Conservation (phyloP, 2,888 invertebrate species). For the Mellilla xanthometata region DNA sequence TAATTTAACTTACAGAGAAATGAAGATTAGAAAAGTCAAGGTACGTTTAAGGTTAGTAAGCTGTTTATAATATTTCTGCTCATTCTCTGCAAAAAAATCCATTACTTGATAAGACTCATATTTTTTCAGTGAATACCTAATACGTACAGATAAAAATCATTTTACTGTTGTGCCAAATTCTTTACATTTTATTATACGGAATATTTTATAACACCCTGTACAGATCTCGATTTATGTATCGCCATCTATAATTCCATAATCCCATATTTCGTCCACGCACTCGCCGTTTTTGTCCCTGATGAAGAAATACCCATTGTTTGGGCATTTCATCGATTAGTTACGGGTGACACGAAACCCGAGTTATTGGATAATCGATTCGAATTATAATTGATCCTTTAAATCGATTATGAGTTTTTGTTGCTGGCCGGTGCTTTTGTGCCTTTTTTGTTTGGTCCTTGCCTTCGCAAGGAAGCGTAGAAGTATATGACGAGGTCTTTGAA, state of each 20-base stretch:
- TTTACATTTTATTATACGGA: too few relatives aligned
- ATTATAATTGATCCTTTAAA: constrained; percentile 69
- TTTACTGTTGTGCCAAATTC: too few relatives aligned
- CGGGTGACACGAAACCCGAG: constrained; percentile 66
- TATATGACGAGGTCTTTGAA: too few relatives aligned
- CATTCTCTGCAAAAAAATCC: too few relatives aligned
- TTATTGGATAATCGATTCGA: constrained; percentile 71
- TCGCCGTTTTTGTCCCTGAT: constrained; percentile 74
- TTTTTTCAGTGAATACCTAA: too few relatives aligned
- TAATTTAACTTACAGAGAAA: too few relatives aligned
- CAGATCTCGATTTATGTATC: constrained; percentile 36
- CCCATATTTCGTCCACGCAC: constrained; percentile 64
- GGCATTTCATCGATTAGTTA: constrained; percentile 61
- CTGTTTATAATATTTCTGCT: too few relatives aligned
- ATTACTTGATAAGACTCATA: too few relatives aligned
- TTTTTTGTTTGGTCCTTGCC: constrained; percentile 37
- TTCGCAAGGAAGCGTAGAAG: too few relatives aligned
- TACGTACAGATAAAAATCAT: too few relatives aligned
- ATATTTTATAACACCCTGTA: constrained; percentile 44
- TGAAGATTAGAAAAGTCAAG: too few relatives aligned
- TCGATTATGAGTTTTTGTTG: constrained; percentile 72
- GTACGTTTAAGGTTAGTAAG: too few relatives aligned
- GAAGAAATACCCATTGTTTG: constrained; percentile 76
- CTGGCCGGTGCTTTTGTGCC: constrained; percentile 68
- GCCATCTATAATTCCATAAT: constrained; percentile 56